A percentile compares a stretch with the other conserved stretches of the same genome.
Evolutionary conservation across 2,797 vertebrate species (phyloP).

Genomic region (Malurus leucopterus): DNA sequence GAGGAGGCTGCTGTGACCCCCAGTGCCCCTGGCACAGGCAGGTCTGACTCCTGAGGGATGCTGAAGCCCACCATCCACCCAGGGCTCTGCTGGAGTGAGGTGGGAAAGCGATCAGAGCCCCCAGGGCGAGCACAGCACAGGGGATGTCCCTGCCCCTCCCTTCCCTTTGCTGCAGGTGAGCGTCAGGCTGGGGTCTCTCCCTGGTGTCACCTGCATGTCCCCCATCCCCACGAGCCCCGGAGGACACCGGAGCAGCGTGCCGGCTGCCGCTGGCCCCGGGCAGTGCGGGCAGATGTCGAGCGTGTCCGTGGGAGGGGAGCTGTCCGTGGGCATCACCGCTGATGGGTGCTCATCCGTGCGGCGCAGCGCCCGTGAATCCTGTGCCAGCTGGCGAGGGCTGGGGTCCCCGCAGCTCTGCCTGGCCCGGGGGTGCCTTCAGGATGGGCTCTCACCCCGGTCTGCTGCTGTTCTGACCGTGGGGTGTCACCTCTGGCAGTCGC

Average conservation of each 20-base stretch:
- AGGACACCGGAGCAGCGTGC: rapidly evolving
- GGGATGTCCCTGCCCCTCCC: neutral
- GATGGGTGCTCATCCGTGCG: neutral
- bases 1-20: neutral
- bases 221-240: neutral
- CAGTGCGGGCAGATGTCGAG: neutral
- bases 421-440: neutral
- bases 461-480: rapidly evolving
- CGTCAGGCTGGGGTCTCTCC: neutral
- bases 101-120: neutral
- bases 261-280: neutral
- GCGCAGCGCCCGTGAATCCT: rapidly evolving
- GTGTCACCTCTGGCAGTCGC: rapidly evolving
- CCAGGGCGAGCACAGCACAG: rapidly evolving
- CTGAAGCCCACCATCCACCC: rapidly evolving
- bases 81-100: neutral
- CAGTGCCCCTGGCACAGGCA: neutral
- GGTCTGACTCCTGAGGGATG: neutral
- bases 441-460: rapidly evolving
- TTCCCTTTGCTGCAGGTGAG: neutral
- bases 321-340: neutral
- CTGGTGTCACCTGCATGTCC: rapidly evolving
- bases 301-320: neutral
- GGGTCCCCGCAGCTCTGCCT: neutral
- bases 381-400: neutral